Evolutionary conservation across 2,888 invertebrate species (phyloP).

Genomic region (Hypolimnas misippus): DNA sequence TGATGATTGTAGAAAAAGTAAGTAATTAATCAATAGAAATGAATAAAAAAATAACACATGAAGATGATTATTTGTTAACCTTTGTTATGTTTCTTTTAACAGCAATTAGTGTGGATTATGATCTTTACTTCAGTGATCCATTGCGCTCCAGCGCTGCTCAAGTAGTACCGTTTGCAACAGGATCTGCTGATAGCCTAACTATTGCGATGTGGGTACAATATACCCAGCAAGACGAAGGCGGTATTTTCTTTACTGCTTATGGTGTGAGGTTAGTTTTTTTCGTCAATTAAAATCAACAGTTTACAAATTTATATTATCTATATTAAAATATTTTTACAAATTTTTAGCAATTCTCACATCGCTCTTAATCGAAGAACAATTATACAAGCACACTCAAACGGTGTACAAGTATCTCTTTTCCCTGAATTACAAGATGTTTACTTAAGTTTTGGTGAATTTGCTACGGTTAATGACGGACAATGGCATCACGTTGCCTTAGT

Average conservation of each 20-base stretch:
- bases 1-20: conserved; percentile 97
- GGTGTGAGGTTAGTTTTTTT: conserved; percentile 87
- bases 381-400: conserved; percentile 95
- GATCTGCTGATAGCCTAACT: conserved; percentile 90
- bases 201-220: conserved; percentile 99
- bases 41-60: conserved; percentile 15
- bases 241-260: conserved; percentile 96
- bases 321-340: too few species aligned
- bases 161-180: conserved; percentile 94
- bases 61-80: too few species aligned
- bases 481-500: conserved; percentile 98
- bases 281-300: background rate
- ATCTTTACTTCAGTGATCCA: conserved; percentile 96
- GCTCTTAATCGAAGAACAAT: conserved; percentile 91
- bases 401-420: conserved; percentile 96
- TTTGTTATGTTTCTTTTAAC: conserved; percentile 57
- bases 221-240: conserved; percentile 94
- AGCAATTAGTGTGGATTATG: conserved; percentile 99
- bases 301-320: too few species aligned
- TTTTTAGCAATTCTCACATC: conserved; percentile 89
- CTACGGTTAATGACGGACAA: conserved; percentile 97
- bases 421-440: conserved; percentile 94
- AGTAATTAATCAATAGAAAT: conserved; percentile 51
- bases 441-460: conserved; percentile 94
- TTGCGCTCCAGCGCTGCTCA: conserved; percentile 95